Percentiles rank a stretch among this genome's conserved stretches.
These are phyloP conservation scores for Phenacoccus solenopsis DNA, from an alignment of 1,140 invertebrate species.

Conservation along the genomic window DNA sequence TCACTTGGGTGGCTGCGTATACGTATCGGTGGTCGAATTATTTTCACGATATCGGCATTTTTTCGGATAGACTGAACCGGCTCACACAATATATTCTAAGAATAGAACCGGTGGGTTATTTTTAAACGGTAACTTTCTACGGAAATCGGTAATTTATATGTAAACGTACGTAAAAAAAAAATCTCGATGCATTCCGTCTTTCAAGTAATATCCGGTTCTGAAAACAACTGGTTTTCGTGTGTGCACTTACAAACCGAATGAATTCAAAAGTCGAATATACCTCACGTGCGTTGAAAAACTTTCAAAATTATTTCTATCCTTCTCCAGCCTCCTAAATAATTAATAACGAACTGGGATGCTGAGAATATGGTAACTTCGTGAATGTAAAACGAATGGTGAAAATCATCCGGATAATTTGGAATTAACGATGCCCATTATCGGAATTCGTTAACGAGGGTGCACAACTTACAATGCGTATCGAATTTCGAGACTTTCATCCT, in stretches of 20 bases:
- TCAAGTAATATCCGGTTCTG: slow-evolving; percentile 1
- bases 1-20: too few relatives aligned
- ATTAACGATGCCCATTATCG: background rate
- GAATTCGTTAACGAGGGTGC: background rate
- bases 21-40: too few relatives aligned
- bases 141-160: background rate
- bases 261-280: background rate
- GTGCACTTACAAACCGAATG: too few relatives aligned
- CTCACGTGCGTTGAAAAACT: background rate
- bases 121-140: background rate
- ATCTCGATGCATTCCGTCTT: background rate
- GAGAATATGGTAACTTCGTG: background rate
- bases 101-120: background rate
- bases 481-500: background rate
- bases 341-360: too few relatives aligned
- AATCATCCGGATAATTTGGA: background rate
- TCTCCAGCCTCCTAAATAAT: background rate
- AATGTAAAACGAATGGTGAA: background rate
- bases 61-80: too few relatives aligned
- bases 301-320: background rate
- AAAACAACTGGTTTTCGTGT: background rate
- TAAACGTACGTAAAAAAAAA: background rate
- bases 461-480: background rate
- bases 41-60: too few relatives aligned
- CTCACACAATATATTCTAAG: too few relatives aligned